Evolutionary conservation across 2,888 invertebrate genomes (phyloP), one percentile per base, ranked within the genome.

Genomic region (Mycalesis mineus): DNA sequence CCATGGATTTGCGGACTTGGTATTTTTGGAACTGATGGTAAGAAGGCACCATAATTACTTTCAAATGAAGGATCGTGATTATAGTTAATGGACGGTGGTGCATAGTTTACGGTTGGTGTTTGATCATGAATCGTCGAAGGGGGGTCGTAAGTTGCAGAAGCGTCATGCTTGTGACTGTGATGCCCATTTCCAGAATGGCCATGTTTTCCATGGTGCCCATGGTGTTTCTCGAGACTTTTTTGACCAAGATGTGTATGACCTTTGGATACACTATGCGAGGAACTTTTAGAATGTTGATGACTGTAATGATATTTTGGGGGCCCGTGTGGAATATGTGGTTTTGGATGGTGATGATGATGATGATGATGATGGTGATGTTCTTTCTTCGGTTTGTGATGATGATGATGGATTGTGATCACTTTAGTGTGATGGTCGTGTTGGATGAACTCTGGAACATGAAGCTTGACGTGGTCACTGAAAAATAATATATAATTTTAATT

Each of bases 401-500:
- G 90, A 58, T 91, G 89, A 65, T 92, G 92, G 47, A 92, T 85
- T 11, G 90, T 91, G 44, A 92, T 86, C 53, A 92, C 91, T 70
- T 91, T 92, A 7, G 92, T 92, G 68, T 92, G 92, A 60, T 90
- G 84, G 48, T 91, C 90, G 61, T 92, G 92, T 44, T 92, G 91
- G 61, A 92, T 87, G 51, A 92, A 84, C 72, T 92, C 91, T 14
- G 92, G 92, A 7, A 92, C 85, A 71, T 92, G 86, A 49, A 92
- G 76, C 73, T 84, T 91, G 61, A 92, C 81, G 69, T 92, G 91
- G 51, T 91, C 84, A 68, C 92, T 92, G 85, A 72, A 55, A 82
- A 82, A 73, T 7, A 22, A 47, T 48, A 28, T 4, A 22, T 42
- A 9, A 17, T 49, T 22, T 36, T 15, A 36, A 22, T 36, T 36